Conservation (phyloP, 1,140 invertebrate species). For the Bombus superbus region DNA sequence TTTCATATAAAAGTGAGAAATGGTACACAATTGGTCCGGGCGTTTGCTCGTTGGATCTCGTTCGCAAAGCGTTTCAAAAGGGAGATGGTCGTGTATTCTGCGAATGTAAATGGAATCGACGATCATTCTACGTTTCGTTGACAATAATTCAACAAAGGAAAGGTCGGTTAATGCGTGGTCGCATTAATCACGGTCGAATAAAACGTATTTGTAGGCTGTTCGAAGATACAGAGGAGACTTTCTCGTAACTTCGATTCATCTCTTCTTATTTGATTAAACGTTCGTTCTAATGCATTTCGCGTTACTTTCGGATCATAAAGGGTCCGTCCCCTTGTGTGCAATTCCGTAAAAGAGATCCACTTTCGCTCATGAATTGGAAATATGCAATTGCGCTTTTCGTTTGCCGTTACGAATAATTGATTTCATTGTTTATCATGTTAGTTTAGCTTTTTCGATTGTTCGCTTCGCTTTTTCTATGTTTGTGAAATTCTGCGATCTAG, state of each 20-base stretch:
- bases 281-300: constrained; percentile 33
- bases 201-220: constrained; percentile 8
- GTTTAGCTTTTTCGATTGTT: neutral
- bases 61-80: constrained; percentile 30
- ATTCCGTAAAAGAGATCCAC: neutral
- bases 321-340: neutral
- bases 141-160: constrained; percentile 25
- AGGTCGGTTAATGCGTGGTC: constrained; percentile 66
- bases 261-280: constrained; percentile 17
- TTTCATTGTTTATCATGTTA: neutral
- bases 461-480: neutral
- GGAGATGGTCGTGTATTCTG: neutral
- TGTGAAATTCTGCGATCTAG: neutral
- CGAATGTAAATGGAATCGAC: neutral
- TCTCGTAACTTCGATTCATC: neutral
- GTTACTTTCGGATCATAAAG: constrained; percentile 11
- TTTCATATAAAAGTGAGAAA: constrained; percentile 76
- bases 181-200: constrained; percentile 44
- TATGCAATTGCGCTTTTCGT: neutral
- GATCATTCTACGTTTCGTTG: neutral
- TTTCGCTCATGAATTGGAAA: neutral
- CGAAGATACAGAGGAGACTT: constrained; percentile 16
- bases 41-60: constrained; percentile 48
- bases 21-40: constrained; percentile 71
- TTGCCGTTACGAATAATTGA: neutral